phyloP scores from a whole-genome alignment of 92 coral and sea anemone genomes.

The Siderastrea siderea region DNA sequence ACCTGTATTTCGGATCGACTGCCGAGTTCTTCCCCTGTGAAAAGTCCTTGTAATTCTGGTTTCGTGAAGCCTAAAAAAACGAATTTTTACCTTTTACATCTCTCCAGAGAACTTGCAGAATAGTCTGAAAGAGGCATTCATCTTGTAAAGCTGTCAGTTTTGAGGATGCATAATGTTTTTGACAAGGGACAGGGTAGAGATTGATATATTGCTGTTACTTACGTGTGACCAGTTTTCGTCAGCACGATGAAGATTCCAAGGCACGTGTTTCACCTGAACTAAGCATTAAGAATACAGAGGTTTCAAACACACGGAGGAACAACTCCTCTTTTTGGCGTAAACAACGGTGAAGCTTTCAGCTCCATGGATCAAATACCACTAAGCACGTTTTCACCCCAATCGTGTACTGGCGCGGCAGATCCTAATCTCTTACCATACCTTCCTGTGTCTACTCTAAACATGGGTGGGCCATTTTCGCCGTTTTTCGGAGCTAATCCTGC shows the following conservation, averaged over 20 bases:
- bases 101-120: too few species aligned
- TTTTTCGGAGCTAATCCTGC: slow-evolving; percentile 6
- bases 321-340: background rate
- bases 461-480: slow-evolving; percentile 7
- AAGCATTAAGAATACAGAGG: slow-evolving; percentile 18
- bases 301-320: background rate
- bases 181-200: too few species aligned
- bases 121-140: too few species aligned
- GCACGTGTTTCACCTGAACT: slow-evolving; percentile 51
- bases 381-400: background rate
- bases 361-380: background rate
- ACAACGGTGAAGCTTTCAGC: background rate
- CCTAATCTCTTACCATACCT: background rate
- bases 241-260: slow-evolving; percentile 44
- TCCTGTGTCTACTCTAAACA: background rate
- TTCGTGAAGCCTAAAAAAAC: too few species aligned
- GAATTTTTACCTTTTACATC: too few species aligned
- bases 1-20: too few species aligned
- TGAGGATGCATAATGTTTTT: too few species aligned
- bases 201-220: too few species aligned
- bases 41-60: too few species aligned
- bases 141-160: too few species aligned
- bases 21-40: too few species aligned
- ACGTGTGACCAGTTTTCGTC: too few species aligned
- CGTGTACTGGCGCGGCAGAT: background rate